A percentile compares a stretch with the other conserved stretches of the same genome.
phyloP scores from a whole-genome alignment of 2,797 vertebrate species.

The Alcedo quadribrachys region DNA sequence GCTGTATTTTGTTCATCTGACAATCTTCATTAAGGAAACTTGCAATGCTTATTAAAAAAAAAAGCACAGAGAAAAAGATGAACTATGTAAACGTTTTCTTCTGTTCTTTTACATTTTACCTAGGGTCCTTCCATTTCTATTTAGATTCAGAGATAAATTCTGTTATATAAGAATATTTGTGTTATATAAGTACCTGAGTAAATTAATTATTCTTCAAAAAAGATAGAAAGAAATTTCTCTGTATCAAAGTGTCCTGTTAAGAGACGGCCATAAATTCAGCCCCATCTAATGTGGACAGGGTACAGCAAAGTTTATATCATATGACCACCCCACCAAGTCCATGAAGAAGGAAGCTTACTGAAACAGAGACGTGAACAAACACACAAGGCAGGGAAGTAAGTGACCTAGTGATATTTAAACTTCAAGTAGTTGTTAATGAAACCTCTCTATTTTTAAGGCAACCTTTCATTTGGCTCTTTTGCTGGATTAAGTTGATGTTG shows the following conservation, averaged over 20 bases:
- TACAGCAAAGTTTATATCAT: neutral
- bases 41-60: neutral
- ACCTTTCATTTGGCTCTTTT: neutral
- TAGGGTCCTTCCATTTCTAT: neutral
- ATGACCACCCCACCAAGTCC: neutral
- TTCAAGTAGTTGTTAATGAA: neutral
- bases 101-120: neutral
- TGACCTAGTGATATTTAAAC: neutral
- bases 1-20: neutral
- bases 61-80: neutral
- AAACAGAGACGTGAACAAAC: slow-evolving; percentile 8
- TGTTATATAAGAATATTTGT: neutral
- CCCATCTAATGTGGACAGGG: neutral
- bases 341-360: neutral
- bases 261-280: slow-evolving; percentile 1
- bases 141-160: neutral
- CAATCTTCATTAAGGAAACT: neutral
- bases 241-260: neutral
- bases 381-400: neutral
- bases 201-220: slow-evolving; percentile 1
- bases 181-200: neutral
- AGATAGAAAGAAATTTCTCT: neutral
- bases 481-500: neutral
- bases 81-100: neutral
- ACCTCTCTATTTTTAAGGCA: neutral